These are phyloP conservation scores for Stenchaetothrips biformis DNA, from an alignment of 2,888 invertebrate genomes.

Conservation along the genomic window DNA sequence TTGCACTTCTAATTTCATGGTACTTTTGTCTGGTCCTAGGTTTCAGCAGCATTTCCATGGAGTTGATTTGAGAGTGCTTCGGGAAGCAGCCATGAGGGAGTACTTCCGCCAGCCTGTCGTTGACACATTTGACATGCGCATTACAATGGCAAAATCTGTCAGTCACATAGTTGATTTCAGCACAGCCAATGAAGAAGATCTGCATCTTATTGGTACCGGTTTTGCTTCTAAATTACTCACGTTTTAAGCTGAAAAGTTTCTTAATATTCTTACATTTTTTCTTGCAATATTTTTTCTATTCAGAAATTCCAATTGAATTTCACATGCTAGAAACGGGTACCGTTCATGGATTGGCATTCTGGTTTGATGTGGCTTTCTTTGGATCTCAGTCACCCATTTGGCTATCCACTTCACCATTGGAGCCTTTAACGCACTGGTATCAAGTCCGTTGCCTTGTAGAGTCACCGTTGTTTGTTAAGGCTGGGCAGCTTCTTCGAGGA, in stretches of 20 bases:
- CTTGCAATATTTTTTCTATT: constrained; percentile 35
- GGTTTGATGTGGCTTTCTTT: constrained; percentile 98
- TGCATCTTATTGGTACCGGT: constrained; percentile 72
- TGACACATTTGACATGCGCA: constrained; percentile 96
- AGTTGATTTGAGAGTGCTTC: constrained; percentile 86
- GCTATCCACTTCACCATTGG: constrained; percentile 96
- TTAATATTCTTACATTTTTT: neutral
- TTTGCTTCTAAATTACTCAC: neutral
- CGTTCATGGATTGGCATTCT: constrained; percentile 96
- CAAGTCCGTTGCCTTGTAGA: constrained; percentile 94
- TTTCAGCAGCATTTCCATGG: constrained; percentile 97
- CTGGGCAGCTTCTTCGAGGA: constrained; percentile 86
- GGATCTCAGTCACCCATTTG: constrained; percentile 87
- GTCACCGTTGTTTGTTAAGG: constrained; percentile 89
- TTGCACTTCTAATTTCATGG: neutral
- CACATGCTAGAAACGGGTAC: constrained; percentile 87
- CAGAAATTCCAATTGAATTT: constrained; percentile 89
- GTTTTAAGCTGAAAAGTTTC: neutral
- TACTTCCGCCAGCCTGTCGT: constrained; percentile 98
- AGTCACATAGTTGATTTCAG: constrained; percentile 92
- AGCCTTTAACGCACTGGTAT: constrained; percentile 98
- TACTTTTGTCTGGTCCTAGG: constrained; percentile 43
- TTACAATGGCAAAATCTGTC: constrained; percentile 91
- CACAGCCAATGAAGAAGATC: constrained; percentile 84
- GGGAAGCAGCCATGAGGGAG: constrained; percentile 91